These are phyloP conservation scores for Anas acuta DNA, from an alignment of 2,797 vertebrate genomes.

Conservation along the genomic window DNA sequence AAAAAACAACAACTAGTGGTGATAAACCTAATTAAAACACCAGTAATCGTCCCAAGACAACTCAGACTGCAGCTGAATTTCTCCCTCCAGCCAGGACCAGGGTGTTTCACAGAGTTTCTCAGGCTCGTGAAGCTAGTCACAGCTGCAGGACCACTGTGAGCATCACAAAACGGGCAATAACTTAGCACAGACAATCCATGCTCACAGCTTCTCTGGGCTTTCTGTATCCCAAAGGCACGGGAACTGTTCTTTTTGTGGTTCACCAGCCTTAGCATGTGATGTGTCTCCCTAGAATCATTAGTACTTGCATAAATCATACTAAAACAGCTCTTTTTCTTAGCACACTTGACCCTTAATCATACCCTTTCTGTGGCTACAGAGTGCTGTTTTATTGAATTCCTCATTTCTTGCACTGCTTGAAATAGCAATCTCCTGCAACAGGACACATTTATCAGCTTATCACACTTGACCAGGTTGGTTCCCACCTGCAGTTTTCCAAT, in stretches of 20 bases:
- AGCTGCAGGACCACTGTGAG: not conserved
- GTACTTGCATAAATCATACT: not conserved
- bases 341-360: not conserved
- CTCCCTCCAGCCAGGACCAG: not conserved
- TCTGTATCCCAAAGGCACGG: not conserved
- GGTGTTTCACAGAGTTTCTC: not conserved
- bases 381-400: not conserved
- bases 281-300: not conserved
- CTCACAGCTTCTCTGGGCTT: not conserved
- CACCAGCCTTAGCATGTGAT: not conserved
- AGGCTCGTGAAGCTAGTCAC: not conserved
- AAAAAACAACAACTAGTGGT: too few species aligned
- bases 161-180: not conserved
- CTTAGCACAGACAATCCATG: too few species aligned
- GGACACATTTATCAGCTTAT: not conserved
- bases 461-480: not conserved
- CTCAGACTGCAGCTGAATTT: not conserved
- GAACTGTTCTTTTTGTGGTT: not conserved
- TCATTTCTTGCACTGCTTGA: not conserved
- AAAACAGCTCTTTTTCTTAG: not conserved
- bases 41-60: not conserved
- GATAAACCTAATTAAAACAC: not conserved
- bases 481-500: not conserved
- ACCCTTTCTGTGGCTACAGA: not conserved
- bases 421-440: not conserved